Base-by-base conservation (phyloP, 2,797 vertebrate genomes). In the Steatocranus sp. region DNA sequence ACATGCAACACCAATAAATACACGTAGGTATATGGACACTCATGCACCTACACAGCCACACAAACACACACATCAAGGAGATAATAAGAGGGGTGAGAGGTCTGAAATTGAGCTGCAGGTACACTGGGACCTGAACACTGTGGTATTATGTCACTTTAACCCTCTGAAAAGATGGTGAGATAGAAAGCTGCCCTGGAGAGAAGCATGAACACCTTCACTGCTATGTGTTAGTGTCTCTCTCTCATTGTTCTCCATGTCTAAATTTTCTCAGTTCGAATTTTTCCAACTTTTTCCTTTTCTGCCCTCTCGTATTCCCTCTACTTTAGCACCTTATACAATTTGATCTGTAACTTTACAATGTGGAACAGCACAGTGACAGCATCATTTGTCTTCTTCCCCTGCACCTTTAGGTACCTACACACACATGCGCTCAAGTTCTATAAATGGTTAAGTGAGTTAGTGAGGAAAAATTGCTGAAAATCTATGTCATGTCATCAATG, bases 41-140 rank as follows among this genome's bases (percentile, higher is more conserved):
- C 25, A 15, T 32, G 54, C 41, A n/a, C 68, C 54, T 46, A 58
- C 51, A 54, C 36, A 79, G 23, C 66, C 68, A 80, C 84, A 70
- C 63, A 83, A 36, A 30, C 54, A 27, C 79, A 76, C 76, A 68
- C 81, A 82, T 46, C 3, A 3, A 77, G 51, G 53, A 73, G 70
- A 83, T 90, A 89, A 92, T 82, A 79, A 87, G 80, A 83, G 49
- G 86, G 87, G 88, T 87, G 80, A 91, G 78, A 86, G 85, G 85
- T 91, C 83, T 90, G 86, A 89, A 92, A 94, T 91, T 87, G 91
- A 94, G 90, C 88, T 80, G 88, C 32, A 83, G 77, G 61, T 77
- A 87, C 91, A 86, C 83, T 36, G 75, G 49, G 79, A 89, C 83
- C 87, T 80, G 75, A 88, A 91, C 90, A 92, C 10, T 70, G 83